These are phyloP conservation scores for Xylota segnis DNA, from an alignment of 2,888 invertebrate genomes.

Conservation along the genomic window DNA sequence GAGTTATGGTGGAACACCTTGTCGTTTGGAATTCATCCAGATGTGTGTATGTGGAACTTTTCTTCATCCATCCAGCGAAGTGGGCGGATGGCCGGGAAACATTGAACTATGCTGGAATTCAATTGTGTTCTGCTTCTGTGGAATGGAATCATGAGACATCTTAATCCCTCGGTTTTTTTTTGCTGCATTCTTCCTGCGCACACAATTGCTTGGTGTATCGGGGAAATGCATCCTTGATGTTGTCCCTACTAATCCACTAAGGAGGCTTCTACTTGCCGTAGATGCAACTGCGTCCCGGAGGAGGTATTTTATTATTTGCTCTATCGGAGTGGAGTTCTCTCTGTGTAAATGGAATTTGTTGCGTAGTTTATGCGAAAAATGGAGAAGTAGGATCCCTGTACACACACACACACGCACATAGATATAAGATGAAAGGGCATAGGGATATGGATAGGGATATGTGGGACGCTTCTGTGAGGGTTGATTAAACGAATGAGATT, in stretches of 20 bases:
- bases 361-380: slow-evolving; percentile 33
- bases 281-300: slow-evolving; percentile 43
- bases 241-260: slow-evolving; percentile 40
- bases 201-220: slow-evolving; percentile 53
- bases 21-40: slow-evolving; percentile 49
- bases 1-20: slow-evolving; percentile 44
- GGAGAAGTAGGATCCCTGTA: background rate
- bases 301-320: slow-evolving; percentile 65
- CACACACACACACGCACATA: too few species aligned
- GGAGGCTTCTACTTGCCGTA: slow-evolving; percentile 33
- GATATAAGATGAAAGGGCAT: slow-evolving; percentile 16
- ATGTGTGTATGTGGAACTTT: slow-evolving; percentile 9
- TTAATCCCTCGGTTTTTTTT: slow-evolving; percentile 56
- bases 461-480: slow-evolving; percentile 10
- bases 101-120: slow-evolving; percentile 69
- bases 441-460: background rate
- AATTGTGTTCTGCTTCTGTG: slow-evolving; percentile 54
- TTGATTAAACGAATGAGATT: slow-evolving; percentile 59
- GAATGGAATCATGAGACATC: slow-evolving; percentile 58
- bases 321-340: slow-evolving; percentile 21
- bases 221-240: slow-evolving; percentile 64
- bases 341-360: slow-evolving; percentile 45
- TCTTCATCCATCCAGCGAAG: background rate
- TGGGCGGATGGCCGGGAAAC: slow-evolving; percentile 33
- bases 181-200: slow-evolving; percentile 37